Base-by-base conservation (phyloP, 2,797 vertebrate genomes). In the Cyprinella venusta region DNA sequence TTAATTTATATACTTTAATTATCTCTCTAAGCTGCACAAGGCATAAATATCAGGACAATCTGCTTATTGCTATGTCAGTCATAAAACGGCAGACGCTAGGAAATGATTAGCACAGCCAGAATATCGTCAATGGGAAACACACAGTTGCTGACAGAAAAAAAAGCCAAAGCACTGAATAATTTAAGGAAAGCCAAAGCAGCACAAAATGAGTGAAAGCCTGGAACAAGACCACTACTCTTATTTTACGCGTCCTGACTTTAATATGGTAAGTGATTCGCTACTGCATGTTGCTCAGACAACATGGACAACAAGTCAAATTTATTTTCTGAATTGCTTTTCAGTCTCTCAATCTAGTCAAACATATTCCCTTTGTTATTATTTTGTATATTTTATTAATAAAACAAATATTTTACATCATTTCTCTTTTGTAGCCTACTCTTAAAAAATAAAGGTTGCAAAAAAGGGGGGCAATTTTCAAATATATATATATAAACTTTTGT, bases 1-100 rank as follows among this genome's bases (percentile, higher is more conserved):
- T 99, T 99, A 98, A 99, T 99, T 99, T 98, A 99, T 99, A 98
- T 97, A 97, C 97, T 98, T 99, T 99, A 99, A 99, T 99, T 99
- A 99, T 99, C 97, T 97, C 96, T 95, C 94, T 94, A 93, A 96
- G 96, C 96, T 96, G 96, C 97, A 99, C 97, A 97, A 96, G 97
- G 97, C 96, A 98, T 99, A 98, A 99, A 99, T 99, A 98, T 98
- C 95, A 93, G 93, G 95, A 97, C 97, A 98, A 98, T 99, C 97
- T 97, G 96, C 96, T 97, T 98, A 98, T 98, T 98, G 98, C 97
- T 96, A 95, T 97, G 97, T 98, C 96, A 97, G 97, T 99, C 97
- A 99, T 98, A 98, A 98, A 88, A 96, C 90, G 92, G 95, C 96
- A 97, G 96, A 96, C 95, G 93, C 94, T 95, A 95, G 96, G 95